Evolutionary conservation across 2,888 invertebrate species (phyloP).

Genomic region (Dioctria linearis): DNA sequence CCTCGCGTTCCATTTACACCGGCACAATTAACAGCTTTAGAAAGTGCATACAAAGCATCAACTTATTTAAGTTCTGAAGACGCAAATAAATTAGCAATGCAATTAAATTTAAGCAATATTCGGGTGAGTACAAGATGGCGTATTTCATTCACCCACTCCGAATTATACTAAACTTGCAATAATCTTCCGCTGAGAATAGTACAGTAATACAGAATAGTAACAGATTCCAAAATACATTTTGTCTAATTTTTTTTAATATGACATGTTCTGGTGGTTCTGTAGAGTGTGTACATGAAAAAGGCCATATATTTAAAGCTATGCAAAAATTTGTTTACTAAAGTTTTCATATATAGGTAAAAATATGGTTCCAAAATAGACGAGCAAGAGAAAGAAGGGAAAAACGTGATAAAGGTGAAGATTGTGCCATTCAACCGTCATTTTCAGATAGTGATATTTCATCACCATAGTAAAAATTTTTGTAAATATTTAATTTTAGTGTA

Average conservation of each 20-base stretch:
- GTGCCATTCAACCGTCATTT: neutral
- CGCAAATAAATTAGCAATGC: conserved; percentile 75
- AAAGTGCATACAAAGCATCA: conserved; percentile 76
- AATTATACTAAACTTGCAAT: too few species aligned
- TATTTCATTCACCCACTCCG: too few species aligned
- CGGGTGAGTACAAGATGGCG: conserved; percentile 72
- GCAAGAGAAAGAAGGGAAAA: conserved; percentile 83
- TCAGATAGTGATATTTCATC: conserved; percentile 16
- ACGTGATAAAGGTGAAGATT: conserved; percentile 62
- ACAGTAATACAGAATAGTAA: too few species aligned
- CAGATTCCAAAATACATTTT: too few species aligned
- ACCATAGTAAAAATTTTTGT: conserved; percentile 8
- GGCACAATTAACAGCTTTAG: conserved; percentile 76
- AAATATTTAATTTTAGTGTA: conserved; percentile 2
- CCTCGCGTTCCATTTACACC: conserved; percentile 82
- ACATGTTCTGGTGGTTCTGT: too few species aligned
- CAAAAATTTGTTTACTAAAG: conserved; percentile 58
- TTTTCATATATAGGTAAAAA: conserved; percentile 66
- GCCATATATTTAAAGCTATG: conserved; percentile 2
- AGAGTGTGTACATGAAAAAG: neutral
- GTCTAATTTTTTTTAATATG: too few species aligned
- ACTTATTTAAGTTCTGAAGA: conserved; percentile 80
- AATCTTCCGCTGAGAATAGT: too few species aligned
- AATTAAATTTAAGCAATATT: conserved; percentile 77
- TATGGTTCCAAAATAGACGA: conserved; percentile 75